phyloP scores from a whole-genome alignment of 2,888 invertebrate genomes.

The Meteorus cinctellus region DNA sequence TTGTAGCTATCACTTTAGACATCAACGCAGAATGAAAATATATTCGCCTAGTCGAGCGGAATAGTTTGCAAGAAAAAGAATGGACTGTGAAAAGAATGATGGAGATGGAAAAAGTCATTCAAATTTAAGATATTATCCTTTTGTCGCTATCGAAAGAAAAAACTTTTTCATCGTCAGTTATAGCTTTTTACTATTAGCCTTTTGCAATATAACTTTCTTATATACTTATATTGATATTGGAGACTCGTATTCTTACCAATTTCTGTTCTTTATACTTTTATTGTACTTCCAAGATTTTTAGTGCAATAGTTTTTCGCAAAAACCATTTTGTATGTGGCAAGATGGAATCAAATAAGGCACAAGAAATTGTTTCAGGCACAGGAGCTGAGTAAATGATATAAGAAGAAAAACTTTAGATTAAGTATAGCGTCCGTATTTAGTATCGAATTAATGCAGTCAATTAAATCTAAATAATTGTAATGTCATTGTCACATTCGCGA shows the following conservation, averaged over 20 bases:
- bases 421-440: constrained; percentile 36
- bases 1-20: background rate
- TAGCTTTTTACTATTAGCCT: constrained; percentile 37
- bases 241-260: constrained; percentile 15
- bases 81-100: background rate
- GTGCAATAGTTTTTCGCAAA: background rate
- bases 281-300: constrained; percentile 21
- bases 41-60: background rate
- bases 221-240: constrained; percentile 33
- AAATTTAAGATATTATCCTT: background rate
- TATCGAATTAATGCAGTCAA: constrained; percentile 57
- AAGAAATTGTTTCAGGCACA: background rate
- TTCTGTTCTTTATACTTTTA: background rate
- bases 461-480: constrained; percentile 52
- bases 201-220: constrained; percentile 39
- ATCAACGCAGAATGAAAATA: background rate
- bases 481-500: constrained; percentile 20
- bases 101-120: background rate
- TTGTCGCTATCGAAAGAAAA: background rate
- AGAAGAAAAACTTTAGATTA: constrained; percentile 22
- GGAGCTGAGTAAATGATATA: constrained; percentile 5
- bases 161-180: constrained; percentile 7
- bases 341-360: background rate
- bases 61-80: background rate
- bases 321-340: constrained; percentile 1